Conservation (phyloP, 2,113 vertebrate genomes). For the Ochotona curzoniae region DNA sequence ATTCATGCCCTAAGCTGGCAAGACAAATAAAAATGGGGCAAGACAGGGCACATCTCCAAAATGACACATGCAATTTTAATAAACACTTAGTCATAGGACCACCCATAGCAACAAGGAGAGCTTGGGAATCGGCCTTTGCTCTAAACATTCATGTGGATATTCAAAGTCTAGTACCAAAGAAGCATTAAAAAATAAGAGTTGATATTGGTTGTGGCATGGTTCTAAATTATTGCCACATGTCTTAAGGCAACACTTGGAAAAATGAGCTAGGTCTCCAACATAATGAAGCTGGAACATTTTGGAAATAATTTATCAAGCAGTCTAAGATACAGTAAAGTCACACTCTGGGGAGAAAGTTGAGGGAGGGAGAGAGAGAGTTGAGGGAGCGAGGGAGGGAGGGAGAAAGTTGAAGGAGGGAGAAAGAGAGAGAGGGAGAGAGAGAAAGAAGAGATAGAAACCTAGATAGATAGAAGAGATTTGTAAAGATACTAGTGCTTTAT, state of each 20-base stretch:
- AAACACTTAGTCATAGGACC: not conserved
- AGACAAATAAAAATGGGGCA: not conserved
- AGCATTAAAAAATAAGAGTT: not conserved
- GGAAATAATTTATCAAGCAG: not conserved
- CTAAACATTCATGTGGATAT: not conserved
- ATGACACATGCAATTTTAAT: not conserved
- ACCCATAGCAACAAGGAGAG: not conserved
- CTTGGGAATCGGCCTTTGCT: not conserved
- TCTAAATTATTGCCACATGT: not conserved
- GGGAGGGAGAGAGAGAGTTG: not conserved
- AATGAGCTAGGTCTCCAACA: not conserved
- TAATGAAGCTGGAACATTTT: not conserved
- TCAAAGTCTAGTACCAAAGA: not conserved
- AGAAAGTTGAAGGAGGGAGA: not conserved
- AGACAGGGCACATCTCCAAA: not conserved
- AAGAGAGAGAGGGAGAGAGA: too few species aligned
- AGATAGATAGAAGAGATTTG: too few species aligned
- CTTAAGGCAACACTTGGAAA: not conserved
- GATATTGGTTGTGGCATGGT: not conserved
- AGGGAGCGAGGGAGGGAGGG: not conserved
- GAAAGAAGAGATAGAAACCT: too few species aligned
- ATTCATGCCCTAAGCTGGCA: not conserved
- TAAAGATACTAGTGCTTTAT: not conserved
- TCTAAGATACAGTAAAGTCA: not conserved
- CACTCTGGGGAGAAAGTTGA: not conserved